Evolutionary conservation across 2,888 invertebrate species (phyloP).

Genomic region (Tubulanus polymorphus): DNA sequence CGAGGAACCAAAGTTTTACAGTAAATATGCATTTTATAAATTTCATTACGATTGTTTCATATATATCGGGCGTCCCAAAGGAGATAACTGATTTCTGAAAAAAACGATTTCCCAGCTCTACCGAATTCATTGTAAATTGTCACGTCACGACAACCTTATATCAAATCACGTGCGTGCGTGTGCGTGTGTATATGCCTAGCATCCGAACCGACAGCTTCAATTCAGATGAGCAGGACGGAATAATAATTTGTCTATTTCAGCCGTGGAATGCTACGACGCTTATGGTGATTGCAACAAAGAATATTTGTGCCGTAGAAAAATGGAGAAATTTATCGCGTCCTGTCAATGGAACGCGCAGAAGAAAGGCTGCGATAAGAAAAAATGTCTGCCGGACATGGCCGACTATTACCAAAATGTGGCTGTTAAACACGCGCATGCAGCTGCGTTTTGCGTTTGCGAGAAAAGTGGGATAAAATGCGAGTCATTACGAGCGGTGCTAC

Average conservation of each 20-base stretch:
- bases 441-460: conserved; percentile 21
- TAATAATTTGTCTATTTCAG: conserved; percentile 9
- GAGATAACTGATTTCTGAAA: too few species aligned
- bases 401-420: conserved; percentile 5
- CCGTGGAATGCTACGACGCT: conserved; percentile 13
- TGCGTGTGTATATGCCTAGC: too few species aligned
- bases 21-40: too few species aligned
- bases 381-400: conserved; percentile 4
- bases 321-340: conserved; percentile 13
- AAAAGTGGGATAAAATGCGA: conserved; percentile 82
- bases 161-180: too few species aligned
- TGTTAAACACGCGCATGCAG: conserved; percentile 12
- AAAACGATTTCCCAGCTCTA: too few species aligned
- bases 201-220: too few species aligned
- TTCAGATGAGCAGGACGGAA: too few species aligned
- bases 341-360: conserved; percentile 13
- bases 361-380: background rate
- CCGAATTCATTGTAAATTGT: too few species aligned
- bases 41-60: too few species aligned
- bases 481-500: conserved; percentile 82
- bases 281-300: conserved; percentile 16
- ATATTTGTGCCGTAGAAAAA: conserved; percentile 10
- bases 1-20: too few species aligned
- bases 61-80: too few species aligned
- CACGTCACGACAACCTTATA: too few species aligned